Evolutionary conservation across 2,888 invertebrate genomes (phyloP).

Genomic region (Cylindroiulus punctatus): DNA sequence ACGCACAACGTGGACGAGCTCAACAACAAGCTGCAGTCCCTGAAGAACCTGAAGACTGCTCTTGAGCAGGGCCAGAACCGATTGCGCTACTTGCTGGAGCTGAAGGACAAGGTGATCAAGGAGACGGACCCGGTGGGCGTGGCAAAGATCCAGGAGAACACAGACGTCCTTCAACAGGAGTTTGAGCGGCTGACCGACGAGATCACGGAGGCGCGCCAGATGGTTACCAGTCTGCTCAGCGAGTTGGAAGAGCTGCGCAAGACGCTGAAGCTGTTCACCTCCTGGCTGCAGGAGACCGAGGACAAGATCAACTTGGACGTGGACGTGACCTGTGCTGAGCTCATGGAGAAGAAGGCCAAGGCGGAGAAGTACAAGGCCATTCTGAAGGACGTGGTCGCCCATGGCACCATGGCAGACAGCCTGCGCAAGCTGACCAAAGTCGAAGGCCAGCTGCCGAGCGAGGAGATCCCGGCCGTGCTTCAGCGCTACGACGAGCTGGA

Average conservation of each 20-base stretch:
- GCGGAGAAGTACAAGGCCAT: conserved; percentile 87
- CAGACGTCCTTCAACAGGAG: conserved; percentile 86
- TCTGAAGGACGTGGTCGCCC: conserved; percentile 82
- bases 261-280: conserved; percentile 76
- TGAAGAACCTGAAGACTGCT: conserved; percentile 88
- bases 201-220: conserved; percentile 77
- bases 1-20: conserved; percentile 85
- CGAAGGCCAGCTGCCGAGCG: conserved; percentile 67
- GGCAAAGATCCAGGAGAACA: conserved; percentile 89
- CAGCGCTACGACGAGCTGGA: conserved; percentile 53
- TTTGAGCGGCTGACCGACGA: conserved; percentile 87
- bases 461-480: conserved; percentile 48
- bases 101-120: conserved; percentile 92
- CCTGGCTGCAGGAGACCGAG: conserved; percentile 90
- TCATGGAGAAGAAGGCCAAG: conserved; percentile 89
- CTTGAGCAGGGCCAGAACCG: conserved; percentile 92
- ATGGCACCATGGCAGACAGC: conserved; percentile 80
- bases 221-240: conserved; percentile 77
- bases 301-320: conserved; percentile 79
- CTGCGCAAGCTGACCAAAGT: conserved; percentile 79
- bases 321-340: conserved; percentile 79
- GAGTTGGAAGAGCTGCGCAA: conserved; percentile 90
- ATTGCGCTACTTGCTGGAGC: conserved; percentile 80
- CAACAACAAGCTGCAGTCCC: conserved; percentile 83
- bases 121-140: conserved; percentile 91